Evolutionary conservation across 2,888 invertebrate species (phyloP).

Genomic region (Therioaphis trifolii): DNA sequence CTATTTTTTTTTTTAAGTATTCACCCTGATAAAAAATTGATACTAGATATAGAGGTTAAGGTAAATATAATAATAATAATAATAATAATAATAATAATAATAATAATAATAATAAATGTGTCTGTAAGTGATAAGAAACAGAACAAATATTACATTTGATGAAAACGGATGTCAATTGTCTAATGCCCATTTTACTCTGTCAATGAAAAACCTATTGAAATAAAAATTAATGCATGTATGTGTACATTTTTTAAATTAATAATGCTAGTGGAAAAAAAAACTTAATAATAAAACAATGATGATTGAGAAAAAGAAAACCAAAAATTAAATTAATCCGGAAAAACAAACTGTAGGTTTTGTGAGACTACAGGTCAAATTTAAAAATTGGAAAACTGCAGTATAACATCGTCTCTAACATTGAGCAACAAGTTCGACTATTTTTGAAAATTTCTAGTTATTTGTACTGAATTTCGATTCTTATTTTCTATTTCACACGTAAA

Average conservation of each 20-base stretch:
- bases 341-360: slow-evolving; percentile 17
- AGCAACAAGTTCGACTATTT: slow-evolving; percentile 60
- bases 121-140: slow-evolving; percentile 7
- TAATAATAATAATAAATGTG: slow-evolving; percentile 19
- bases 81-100: slow-evolving; percentile 35
- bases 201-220: slow-evolving; percentile 17
- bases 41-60: slow-evolving; percentile 47
- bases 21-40: slow-evolving; percentile 63
- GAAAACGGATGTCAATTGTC: slow-evolving; percentile 37
- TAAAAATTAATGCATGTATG: background rate
- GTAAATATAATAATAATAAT: slow-evolving; percentile 4
- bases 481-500: slow-evolving; percentile 48
- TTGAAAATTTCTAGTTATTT: slow-evolving; percentile 56
- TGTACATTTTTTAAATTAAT: background rate
- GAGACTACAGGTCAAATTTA: slow-evolving; percentile 31
- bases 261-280: background rate
- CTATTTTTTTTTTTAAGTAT: slow-evolving; percentile 46
- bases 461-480: slow-evolving; percentile 60
- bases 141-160: slow-evolving; percentile 12
- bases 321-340: background rate
- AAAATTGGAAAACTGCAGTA: slow-evolving; percentile 36
- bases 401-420: slow-evolving; percentile 50
- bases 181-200: slow-evolving; percentile 52
- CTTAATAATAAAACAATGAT: too few relatives aligned
- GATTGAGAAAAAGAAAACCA: background rate